Conservation (phyloP, 2,113 vertebrate species). For the Amazona guildingii region DNA sequence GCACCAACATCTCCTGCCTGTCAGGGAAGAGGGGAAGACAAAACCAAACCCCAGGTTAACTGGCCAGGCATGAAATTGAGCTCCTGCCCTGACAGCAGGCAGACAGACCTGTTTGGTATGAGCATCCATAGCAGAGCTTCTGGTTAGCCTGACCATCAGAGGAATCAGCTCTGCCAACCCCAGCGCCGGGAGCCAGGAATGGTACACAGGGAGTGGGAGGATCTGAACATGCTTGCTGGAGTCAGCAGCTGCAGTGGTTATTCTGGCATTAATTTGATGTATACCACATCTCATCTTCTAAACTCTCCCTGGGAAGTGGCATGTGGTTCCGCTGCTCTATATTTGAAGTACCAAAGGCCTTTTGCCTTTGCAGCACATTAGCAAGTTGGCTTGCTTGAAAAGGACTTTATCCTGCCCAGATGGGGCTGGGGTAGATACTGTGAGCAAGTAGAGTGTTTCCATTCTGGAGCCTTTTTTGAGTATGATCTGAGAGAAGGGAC, state of each 20-base stretch:
- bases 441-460: background rate
- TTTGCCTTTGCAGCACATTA: background rate
- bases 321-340: background rate
- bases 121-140: background rate
- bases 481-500: background rate
- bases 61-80: background rate
- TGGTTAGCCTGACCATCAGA: background rate
- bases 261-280: conserved; percentile 5
- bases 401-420: background rate
- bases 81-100: background rate
- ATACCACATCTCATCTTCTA: conserved; percentile 26
- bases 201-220: background rate
- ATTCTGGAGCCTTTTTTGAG: background rate
- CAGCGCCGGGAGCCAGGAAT: background rate
- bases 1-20: background rate
- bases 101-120: conserved; percentile 15
- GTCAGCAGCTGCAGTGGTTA: background rate
- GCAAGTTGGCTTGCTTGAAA: conserved; percentile 26
- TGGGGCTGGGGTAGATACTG: background rate
- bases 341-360: conserved; percentile 21
- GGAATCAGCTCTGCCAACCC: background rate
- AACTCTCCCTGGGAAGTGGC: conserved; percentile 42
- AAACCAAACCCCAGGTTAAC: background rate
- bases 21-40: background rate
- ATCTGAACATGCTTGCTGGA: background rate